Conservation (phyloP, 1,140 invertebrate species). For the Chironomus tepperi region DNA sequence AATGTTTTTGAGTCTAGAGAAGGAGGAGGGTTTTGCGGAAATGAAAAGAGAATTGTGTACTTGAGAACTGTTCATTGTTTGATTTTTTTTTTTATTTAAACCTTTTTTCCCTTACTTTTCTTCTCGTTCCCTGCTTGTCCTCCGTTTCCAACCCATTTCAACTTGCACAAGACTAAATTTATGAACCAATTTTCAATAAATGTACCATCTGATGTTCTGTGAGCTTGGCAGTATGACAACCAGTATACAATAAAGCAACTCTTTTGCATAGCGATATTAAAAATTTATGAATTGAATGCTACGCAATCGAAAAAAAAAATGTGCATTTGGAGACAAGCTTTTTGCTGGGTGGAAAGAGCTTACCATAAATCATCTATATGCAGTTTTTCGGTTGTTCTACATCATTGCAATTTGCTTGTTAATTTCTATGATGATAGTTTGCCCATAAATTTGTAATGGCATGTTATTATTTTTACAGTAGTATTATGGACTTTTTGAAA, state of each 20-base stretch:
- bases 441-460: neutral
- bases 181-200: slow-evolving; percentile 8
- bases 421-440: neutral
- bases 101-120: neutral
- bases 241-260: neutral
- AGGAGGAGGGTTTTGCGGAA: too few relatives aligned
- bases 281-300: neutral
- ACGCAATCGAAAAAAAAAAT: neutral
- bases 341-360: neutral
- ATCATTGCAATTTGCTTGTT: neutral
- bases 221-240: neutral
- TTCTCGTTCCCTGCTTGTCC: too few relatives aligned
- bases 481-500: neutral
- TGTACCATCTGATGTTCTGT: neutral
- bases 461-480: neutral
- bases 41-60: too few relatives aligned
- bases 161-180: neutral
- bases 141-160: neutral
- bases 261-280: neutral
- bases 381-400: neutral
- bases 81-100: neutral
- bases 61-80: neutral
- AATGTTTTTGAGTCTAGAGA: too few relatives aligned
- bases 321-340: neutral
- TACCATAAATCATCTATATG: neutral